A percentile compares a stretch with the other conserved stretches of the same genome.
Evolutionary conservation across 2,888 invertebrate genomes (phyloP).

Genomic region (Tetrapedia diversipes): DNA sequence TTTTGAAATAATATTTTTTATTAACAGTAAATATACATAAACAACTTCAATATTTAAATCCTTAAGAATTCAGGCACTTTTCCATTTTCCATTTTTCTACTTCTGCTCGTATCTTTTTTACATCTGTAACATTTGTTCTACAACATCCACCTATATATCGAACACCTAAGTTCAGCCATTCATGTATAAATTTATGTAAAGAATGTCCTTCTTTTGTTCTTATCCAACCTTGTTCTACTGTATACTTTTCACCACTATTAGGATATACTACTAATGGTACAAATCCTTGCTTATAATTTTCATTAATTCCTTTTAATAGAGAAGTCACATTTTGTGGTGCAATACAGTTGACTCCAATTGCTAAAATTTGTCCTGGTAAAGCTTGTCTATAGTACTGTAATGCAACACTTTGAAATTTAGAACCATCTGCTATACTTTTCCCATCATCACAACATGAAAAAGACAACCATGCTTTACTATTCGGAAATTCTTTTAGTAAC

Average conservation of each 20-base stretch:
- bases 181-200: constrained; percentile 89
- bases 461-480: constrained; percentile 92
- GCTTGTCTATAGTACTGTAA: constrained; percentile 86
- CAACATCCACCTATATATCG: constrained; percentile 96
- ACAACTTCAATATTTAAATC: constrained; percentile 3
- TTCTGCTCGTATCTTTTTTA: constrained; percentile 51
- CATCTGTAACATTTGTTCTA: constrained; percentile 92
- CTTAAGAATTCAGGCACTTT: neutral
- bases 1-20: constrained; percentile 4
- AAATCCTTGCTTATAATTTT: constrained; percentile 80
- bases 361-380: constrained; percentile 83
- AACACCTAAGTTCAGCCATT: constrained; percentile 93
- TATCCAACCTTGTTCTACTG: constrained; percentile 86
- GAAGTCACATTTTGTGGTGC: constrained; percentile 87
- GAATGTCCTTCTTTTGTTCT: constrained; percentile 87
- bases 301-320: constrained; percentile 85
- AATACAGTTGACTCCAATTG: constrained; percentile 95
- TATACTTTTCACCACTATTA: constrained; percentile 94
- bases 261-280: constrained; percentile 95
- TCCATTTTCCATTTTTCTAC: constrained; percentile 42
- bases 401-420: constrained; percentile 89
- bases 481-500: constrained; percentile 91
- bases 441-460: constrained; percentile 91
- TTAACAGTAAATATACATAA: neutral
- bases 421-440: constrained; percentile 89